These are phyloP conservation scores for Tricholauxania praeusta DNA, from an alignment of 2,888 invertebrate species.

Conservation along the genomic window DNA sequence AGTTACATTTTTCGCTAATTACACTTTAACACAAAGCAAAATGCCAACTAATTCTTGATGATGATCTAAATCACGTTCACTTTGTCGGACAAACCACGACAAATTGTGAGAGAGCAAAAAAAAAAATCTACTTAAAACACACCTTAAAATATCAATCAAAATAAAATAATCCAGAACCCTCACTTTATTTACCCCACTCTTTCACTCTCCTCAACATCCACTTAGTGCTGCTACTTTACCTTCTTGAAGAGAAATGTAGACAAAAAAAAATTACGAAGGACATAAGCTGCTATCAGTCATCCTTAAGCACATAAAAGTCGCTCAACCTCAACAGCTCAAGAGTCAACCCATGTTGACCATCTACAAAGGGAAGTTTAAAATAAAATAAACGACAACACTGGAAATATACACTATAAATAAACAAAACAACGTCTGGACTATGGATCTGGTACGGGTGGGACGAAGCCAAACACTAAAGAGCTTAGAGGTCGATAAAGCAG, in stretches of 20 bases:
- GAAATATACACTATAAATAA: not conserved
- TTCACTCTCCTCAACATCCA: slow-evolving; percentile 14
- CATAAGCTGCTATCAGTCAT: slow-evolving; percentile 45
- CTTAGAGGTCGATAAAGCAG: slow-evolving; percentile 40
- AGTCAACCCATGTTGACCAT: slow-evolving; percentile 8
- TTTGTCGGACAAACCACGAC: slow-evolving; percentile 20
- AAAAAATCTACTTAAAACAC: slow-evolving; percentile 35
- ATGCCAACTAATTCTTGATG: slow-evolving; percentile 38
- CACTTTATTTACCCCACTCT: not conserved
- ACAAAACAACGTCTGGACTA: not conserved
- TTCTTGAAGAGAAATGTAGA: not conserved
- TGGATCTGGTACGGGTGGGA: not conserved
- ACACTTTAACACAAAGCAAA: not conserved
- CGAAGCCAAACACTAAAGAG: slow-evolving; percentile 19
- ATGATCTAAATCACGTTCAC: slow-evolving; percentile 41
- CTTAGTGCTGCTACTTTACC: slow-evolving; percentile 14
- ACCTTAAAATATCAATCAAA: slow-evolving; percentile 46
- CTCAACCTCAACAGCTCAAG: slow-evolving; percentile 31
- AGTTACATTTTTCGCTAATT: slow-evolving; percentile 1
- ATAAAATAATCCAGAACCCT: slow-evolving; percentile 32
- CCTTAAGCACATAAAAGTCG: slow-evolving; percentile 42
- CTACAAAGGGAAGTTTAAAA: slow-evolving; percentile 23
- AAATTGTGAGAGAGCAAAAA: not conserved
- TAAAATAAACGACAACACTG: not conserved
- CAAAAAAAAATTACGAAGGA: slow-evolving; percentile 18